Conservation (phyloP, 2,888 invertebrate genomes). For the Yponomeuta sedellus region DNA sequence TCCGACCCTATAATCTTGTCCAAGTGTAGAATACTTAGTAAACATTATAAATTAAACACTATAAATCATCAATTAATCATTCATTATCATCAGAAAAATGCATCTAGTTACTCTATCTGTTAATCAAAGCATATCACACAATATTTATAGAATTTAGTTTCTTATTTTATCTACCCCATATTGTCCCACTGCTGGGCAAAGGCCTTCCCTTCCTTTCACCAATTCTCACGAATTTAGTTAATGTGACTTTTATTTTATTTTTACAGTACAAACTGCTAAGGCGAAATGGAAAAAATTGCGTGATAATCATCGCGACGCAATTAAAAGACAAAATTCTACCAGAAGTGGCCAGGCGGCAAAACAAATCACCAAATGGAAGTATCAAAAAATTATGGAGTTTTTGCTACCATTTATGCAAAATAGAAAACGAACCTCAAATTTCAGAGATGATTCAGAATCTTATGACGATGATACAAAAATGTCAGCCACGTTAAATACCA, state of each 20-base stretch:
- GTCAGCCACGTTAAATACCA: constrained; percentile 16
- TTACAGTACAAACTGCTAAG: constrained; percentile 20
- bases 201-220: constrained; percentile 6
- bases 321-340: constrained; percentile 19
- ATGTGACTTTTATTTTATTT: constrained; percentile 19
- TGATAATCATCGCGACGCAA: constrained; percentile 17
- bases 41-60: constrained; percentile 20
- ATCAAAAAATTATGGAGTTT: constrained; percentile 22
- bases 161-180: constrained; percentile 15
- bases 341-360: constrained; percentile 21
- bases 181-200: constrained; percentile 7
- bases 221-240: constrained; percentile 18
- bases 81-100: constrained; percentile 15
- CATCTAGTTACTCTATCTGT: constrained; percentile 15
- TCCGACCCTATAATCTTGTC: constrained; percentile 11
- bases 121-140: constrained; percentile 15
- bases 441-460: constrained; percentile 17
- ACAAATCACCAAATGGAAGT: constrained; percentile 20
- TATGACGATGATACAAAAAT: constrained; percentile 20
- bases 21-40: constrained; percentile 8
- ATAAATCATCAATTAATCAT: constrained; percentile 17
- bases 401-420: constrained; percentile 20
- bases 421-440: constrained; percentile 20
- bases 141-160: constrained; percentile 15
- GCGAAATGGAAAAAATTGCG: constrained; percentile 18